Evolutionary conservation across 2,113 vertebrate genomes (phyloP).

Genomic region (Platanista minor): DNA sequence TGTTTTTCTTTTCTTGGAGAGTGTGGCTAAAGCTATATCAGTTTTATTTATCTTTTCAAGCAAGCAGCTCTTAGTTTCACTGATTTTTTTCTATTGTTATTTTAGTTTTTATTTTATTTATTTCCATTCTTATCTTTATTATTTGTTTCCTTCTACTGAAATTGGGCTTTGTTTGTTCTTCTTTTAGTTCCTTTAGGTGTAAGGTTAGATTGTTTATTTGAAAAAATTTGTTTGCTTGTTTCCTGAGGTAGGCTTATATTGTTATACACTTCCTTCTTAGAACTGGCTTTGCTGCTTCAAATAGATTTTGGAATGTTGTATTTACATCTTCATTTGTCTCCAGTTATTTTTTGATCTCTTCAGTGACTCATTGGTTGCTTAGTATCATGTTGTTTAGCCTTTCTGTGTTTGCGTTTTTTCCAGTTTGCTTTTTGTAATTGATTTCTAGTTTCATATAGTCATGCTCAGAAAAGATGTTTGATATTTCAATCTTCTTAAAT

Average conservation of each 20-base stretch:
- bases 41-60: background rate
- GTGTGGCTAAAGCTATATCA: background rate
- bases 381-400: background rate
- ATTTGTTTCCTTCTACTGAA: background rate
- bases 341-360: background rate
- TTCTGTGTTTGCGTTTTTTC: background rate
- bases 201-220: background rate
- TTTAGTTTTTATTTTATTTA: background rate
- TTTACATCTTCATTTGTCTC: background rate
- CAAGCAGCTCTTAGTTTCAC: background rate
- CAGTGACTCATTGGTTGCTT: background rate
- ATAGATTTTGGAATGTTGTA: background rate
- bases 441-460: background rate
- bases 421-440: background rate
- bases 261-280: background rate
- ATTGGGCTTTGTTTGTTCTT: background rate
- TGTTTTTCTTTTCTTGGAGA: background rate
- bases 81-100: background rate
- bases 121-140: background rate
- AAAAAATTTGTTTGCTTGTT: background rate
- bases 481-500: background rate
- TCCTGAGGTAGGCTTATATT: background rate
- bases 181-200: background rate
- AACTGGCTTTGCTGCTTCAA: background rate
- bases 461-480: background rate